Evolutionary conservation across 1,140 invertebrate species (phyloP).

Genomic region (Oryctes rhinoceros): DNA sequence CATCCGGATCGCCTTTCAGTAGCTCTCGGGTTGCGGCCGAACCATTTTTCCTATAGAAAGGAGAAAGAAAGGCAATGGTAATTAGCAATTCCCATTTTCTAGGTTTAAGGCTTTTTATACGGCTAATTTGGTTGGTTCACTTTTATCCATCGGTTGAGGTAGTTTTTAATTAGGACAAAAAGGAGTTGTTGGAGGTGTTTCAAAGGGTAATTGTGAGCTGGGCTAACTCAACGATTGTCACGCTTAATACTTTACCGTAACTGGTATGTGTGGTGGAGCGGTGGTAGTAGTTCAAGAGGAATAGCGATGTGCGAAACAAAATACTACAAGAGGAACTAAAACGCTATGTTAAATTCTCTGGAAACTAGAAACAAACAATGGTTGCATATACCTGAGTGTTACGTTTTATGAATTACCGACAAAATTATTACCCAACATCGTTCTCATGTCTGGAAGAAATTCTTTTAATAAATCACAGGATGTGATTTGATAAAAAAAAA

Average conservation of each 20-base stretch:
- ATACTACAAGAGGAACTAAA: neutral
- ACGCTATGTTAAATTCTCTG: too few relatives aligned
- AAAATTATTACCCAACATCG: too few relatives aligned
- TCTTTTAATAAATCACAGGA: too few relatives aligned
- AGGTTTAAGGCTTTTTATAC: too few relatives aligned
- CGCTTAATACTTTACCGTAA: conserved; percentile 30
- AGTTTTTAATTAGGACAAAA: neutral
- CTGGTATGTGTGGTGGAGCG: neutral
- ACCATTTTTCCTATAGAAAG: conserved; percentile 76
- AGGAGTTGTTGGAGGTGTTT: neutral
- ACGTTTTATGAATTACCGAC: too few relatives aligned
- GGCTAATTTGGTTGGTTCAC: neutral
- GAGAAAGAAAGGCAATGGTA: conserved; percentile 25
- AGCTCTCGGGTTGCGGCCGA: conserved; percentile 69
- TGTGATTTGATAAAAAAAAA: too few relatives aligned
- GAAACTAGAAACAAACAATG: too few relatives aligned
- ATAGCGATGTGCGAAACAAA: neutral
- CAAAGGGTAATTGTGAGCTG: neutral
- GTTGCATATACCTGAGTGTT: too few relatives aligned
- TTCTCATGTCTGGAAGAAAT: too few relatives aligned
- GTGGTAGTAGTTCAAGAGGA: neutral
- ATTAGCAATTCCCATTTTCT: neutral
- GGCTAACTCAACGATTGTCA: neutral
- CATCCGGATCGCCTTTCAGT: conserved; percentile 69
- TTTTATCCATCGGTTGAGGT: neutral